phyloP scores from a whole-genome alignment of 1,140 invertebrate genomes.

The Diorhabda elongata region DNA sequence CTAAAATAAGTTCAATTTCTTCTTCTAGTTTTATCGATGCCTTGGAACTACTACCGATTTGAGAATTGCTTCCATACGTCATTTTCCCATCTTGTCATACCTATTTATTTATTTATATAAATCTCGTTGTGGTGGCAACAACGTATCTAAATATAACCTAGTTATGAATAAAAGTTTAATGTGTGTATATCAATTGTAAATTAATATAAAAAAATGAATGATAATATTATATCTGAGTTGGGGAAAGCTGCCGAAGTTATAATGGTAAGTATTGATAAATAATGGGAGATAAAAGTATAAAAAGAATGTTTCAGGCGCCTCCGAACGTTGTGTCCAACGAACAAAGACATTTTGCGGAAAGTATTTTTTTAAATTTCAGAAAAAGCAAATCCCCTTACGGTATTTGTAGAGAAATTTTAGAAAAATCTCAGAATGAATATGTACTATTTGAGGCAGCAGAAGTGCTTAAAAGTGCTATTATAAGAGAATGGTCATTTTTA shows the following conservation, averaged over 20 bases:
- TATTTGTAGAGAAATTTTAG: slow-evolving; percentile 76
- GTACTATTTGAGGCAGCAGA: slow-evolving; percentile 83
- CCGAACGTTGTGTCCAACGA: slow-evolving; percentile 73
- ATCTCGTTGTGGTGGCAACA: background rate
- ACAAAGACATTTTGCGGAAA: slow-evolving; percentile 74
- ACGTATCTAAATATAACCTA: slow-evolving; percentile 2
- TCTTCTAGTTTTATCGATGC: background rate
- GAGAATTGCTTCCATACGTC: background rate
- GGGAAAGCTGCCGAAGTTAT: slow-evolving; percentile 43
- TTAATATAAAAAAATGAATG: slow-evolving; percentile 18
- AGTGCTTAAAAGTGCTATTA: slow-evolving; percentile 76
- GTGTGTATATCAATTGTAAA: background rate
- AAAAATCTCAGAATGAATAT: slow-evolving; percentile 73
- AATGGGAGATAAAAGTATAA: no score
- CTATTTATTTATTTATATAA: background rate
- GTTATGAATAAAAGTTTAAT: background rate
- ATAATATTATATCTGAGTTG: slow-evolving; percentile 38
- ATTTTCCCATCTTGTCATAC: background rate
- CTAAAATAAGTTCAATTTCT: background rate
- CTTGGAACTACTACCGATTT: background rate
- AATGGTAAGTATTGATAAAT: slow-evolving; percentile 30
- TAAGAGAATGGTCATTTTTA: slow-evolving; percentile 76
- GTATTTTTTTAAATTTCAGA: slow-evolving; percentile 73
- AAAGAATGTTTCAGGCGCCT: slow-evolving; percentile 62
- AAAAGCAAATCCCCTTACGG: slow-evolving; percentile 79